These are phyloP conservation scores for Hapalemur alaotrensis DNA, from an alignment of 2,797 vertebrate species.

Conservation along the genomic window DNA sequence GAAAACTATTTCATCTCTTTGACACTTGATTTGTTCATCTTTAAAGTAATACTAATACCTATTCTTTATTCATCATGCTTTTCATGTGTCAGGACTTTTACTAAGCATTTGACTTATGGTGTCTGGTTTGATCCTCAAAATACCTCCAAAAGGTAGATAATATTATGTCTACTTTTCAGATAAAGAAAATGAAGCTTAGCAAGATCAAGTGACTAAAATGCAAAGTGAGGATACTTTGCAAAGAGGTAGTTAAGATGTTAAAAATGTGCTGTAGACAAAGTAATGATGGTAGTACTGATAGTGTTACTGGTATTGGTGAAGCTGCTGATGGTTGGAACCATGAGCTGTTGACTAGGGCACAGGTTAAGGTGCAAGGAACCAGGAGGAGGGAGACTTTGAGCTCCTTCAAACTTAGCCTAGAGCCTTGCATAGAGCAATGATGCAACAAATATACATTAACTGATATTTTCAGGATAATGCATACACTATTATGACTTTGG, in stretches of 20 bases:
- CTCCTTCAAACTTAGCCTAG: background rate
- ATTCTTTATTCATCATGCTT: background rate
- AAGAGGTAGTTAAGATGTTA: background rate
- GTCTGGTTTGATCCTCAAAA: background rate
- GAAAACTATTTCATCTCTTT: background rate
- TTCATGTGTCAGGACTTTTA: background rate
- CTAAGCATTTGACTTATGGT: background rate
- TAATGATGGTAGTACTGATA: rapidly evolving
- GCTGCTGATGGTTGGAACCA: background rate
- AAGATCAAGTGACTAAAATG: background rate
- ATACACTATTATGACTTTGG: background rate
- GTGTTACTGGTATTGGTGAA: background rate
- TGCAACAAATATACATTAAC: background rate
- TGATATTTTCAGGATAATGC: background rate
- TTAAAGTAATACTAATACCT: conserved; percentile 1
- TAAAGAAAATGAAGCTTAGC: background rate
- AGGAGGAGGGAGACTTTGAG: background rate
- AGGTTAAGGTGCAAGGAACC: background rate
- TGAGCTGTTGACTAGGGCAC: too few species aligned
- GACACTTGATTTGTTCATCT: background rate
- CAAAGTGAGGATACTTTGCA: background rate
- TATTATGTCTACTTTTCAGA: background rate
- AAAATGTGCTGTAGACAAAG: background rate
- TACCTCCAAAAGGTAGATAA: background rate
- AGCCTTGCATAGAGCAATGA: background rate